These are phyloP conservation scores for Microtus oregoni DNA, from an alignment of 2,113 vertebrate genomes.

Conservation along the genomic window DNA sequence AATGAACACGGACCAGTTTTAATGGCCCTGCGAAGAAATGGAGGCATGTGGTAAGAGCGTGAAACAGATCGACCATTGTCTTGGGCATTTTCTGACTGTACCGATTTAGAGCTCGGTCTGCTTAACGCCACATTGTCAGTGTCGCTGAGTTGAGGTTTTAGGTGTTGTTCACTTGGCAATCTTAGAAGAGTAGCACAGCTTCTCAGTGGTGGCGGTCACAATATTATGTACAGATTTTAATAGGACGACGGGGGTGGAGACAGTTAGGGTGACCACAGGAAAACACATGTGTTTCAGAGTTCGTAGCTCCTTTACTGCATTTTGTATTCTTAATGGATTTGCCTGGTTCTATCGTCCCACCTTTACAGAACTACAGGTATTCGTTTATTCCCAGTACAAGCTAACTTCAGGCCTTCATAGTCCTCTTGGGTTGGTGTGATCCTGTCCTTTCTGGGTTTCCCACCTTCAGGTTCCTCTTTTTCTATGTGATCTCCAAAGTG, in stretches of 20 bases:
- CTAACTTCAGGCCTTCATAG: background rate
- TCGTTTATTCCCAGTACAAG: background rate
- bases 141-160: background rate
- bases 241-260: background rate
- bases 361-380: background rate
- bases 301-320: background rate
- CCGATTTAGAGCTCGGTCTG: constrained; percentile 49
- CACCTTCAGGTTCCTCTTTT: background rate
- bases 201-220: background rate
- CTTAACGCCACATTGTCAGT: background rate
- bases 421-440: constrained; percentile 11
- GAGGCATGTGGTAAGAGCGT: constrained; percentile 44
- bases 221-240: constrained; percentile 34
- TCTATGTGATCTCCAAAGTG: background rate
- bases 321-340: background rate
- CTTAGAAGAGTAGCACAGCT: background rate
- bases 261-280: background rate
- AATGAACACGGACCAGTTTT: constrained; percentile 75
- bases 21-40: constrained; percentile 56
- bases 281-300: background rate
- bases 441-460: constrained; percentile 47
- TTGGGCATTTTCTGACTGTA: constrained; percentile 49
- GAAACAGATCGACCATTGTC: constrained; percentile 42
- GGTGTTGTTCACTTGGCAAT: background rate
- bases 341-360: background rate